A percentile compares a stretch with the other conserved stretches of the same genome.
These are phyloP conservation scores for Scaptomyza pallida DNA, from an alignment of 1,140 invertebrate genomes.

Conservation along the genomic window DNA sequence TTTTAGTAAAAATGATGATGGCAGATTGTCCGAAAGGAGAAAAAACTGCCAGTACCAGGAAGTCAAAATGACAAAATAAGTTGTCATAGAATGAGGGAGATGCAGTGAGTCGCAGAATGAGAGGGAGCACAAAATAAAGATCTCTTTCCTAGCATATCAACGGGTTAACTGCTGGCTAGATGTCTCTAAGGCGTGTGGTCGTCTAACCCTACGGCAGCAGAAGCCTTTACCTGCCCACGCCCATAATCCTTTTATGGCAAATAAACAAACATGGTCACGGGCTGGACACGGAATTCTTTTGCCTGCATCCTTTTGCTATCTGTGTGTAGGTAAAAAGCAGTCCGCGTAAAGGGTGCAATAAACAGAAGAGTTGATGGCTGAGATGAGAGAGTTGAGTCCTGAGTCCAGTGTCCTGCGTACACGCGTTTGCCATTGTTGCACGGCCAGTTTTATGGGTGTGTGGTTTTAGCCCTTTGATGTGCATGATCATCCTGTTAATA, in stretches of 20 bases:
- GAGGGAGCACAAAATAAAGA: not conserved
- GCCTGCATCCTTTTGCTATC: not conserved
- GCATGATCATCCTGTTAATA: slow-evolving; percentile 83
- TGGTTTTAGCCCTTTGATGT: slow-evolving; percentile 84
- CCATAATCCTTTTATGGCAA: slow-evolving; percentile 82
- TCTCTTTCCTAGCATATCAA: slow-evolving; percentile 27
- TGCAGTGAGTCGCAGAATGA: not conserved
- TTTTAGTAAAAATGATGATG: slow-evolving; percentile 64
- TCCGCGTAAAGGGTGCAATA: slow-evolving; percentile 66
- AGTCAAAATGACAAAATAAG: not conserved
- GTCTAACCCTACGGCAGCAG: slow-evolving; percentile 42
- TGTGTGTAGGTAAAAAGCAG: slow-evolving; percentile 63
- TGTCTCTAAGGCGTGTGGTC: slow-evolving; percentile 42
- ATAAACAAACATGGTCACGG: slow-evolving; percentile 69
- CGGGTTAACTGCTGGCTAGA: slow-evolving; percentile 54
- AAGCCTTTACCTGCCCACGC: slow-evolving; percentile 69
- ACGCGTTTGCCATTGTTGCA: slow-evolving; percentile 73
- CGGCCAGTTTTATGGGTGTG: slow-evolving; percentile 82
- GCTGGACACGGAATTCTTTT: slow-evolving; percentile 14
- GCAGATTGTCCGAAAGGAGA: slow-evolving; percentile 15
- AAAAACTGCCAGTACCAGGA: slow-evolving; percentile 46
- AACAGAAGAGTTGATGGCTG: slow-evolving; percentile 63
- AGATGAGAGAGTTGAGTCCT: slow-evolving; percentile 9
- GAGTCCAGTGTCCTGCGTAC: slow-evolving; percentile 23
- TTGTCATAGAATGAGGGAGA: not conserved